Percentiles rank a stretch among this genome's conserved stretches.
Conservation (phyloP, 2,888 invertebrate genomes). For the Globia sparganii region DNA sequence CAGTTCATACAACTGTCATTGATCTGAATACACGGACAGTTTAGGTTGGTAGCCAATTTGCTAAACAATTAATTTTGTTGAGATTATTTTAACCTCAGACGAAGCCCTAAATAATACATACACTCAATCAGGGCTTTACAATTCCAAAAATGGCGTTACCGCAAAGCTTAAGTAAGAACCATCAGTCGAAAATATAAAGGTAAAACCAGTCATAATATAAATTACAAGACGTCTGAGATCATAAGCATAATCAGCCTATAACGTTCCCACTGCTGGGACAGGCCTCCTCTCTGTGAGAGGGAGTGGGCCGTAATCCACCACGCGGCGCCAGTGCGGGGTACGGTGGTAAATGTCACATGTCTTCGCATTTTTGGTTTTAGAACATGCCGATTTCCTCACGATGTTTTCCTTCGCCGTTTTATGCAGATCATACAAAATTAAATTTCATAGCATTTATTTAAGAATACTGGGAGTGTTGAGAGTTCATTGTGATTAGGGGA, state of each 20-base stretch:
- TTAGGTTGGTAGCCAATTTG: neutral
- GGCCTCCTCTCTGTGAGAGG: neutral
- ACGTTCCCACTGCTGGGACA: neutral
- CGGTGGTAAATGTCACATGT: neutral
- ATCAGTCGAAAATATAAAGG: neutral
- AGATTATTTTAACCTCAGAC: neutral
- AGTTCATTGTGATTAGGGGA: slow-evolving; percentile 67
- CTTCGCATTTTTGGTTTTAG: neutral
- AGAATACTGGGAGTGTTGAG: slow-evolving; percentile 60
- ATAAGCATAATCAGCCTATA: neutral
- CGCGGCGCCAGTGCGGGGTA: neutral
- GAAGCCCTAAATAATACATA: neutral
- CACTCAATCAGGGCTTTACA: no score
- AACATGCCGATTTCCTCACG: neutral
- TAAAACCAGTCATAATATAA: neutral
- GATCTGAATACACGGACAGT: neutral
- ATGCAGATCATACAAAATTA: slow-evolving; percentile 13
- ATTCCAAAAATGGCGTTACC: neutral
- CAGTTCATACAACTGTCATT: neutral
- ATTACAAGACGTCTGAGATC: neutral
- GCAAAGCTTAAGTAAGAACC: neutral
- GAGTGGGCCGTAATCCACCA: neutral
- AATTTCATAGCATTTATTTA: slow-evolving; percentile 3
- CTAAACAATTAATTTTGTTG: neutral
- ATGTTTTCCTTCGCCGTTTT: neutral